These are phyloP conservation scores for Megaleporinus macrocephalus DNA, from an alignment of 2,113 vertebrate species.

Conservation along the genomic window DNA sequence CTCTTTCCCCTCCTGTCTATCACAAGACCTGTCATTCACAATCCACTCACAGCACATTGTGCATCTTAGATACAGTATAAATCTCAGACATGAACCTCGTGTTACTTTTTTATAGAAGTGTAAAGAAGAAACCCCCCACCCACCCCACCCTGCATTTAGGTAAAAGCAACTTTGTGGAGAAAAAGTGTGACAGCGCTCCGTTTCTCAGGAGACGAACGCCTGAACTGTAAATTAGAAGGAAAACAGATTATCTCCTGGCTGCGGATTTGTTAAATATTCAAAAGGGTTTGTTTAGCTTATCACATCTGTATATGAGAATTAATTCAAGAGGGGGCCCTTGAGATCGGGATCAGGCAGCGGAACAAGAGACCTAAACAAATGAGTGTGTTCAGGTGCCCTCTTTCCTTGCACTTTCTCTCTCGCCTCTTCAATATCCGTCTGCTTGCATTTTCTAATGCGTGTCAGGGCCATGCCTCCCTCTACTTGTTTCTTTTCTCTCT, in stretches of 20 bases:
- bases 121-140: not conserved
- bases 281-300: slow-evolving; percentile 37
- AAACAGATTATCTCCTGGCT: slow-evolving; percentile 24
- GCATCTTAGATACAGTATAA: not conserved
- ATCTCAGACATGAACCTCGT: not conserved
- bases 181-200: slow-evolving; percentile 9
- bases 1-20: not conserved
- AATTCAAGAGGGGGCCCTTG: slow-evolving; percentile 29
- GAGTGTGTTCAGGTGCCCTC: slow-evolving; percentile 19
- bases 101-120: not conserved
- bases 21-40: not conserved
- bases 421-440: not conserved
- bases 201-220: not conserved
- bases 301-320: slow-evolving; percentile 36
- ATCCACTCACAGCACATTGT: not conserved
- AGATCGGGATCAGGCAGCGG: slow-evolving; percentile 15
- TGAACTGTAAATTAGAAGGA: slow-evolving; percentile 32
- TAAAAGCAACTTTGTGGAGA: not conserved
- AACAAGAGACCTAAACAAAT: slow-evolving; percentile 24
- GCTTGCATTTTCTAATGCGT: not conserved
- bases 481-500: not conserved
- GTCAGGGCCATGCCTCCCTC: not conserved
- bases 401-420: not conserved
- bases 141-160: not conserved
- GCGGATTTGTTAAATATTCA: slow-evolving; percentile 44